Evolutionary conservation across 2,797 vertebrate species (phyloP), one percentile per base, ranked within the genome.

Genomic region (Xenopus petersii): DNA sequence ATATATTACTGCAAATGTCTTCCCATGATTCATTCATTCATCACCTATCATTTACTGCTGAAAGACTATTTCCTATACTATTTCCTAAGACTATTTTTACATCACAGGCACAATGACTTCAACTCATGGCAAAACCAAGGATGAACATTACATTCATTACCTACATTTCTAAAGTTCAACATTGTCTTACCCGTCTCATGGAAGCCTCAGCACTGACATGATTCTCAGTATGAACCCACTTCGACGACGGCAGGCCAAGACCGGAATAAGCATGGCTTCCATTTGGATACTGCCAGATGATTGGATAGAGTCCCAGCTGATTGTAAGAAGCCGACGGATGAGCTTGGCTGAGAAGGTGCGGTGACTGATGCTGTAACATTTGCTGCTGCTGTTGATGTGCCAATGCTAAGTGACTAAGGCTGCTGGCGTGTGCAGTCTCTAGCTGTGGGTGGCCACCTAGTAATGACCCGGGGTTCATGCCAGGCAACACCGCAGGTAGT

Each of bases 211-310:
- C 81, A 75, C 90, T 96, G 68, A 98, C 92, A 75, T 91, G 82
- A 84, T 93, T 94, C 83, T 98, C 96, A 6, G 94, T 90, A 84
- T 98, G 96, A 80, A 95, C 93, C 97, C 97, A 99, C 83, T 98
- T 99, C 73, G 95, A 92, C 62, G 94, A 91, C 24, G 93, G 90
- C 75, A 98, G 86, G 86, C 93, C 93, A 55, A 98, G 93, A 81
- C 94, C 94, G 73, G 95, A 91, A 89, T 98, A 98, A 72, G 95
- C 81, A 83, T 94, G 94, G 68, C 95, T 95, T 83, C 96, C 96
- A 1, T 98, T 98, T 81, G 95, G 95, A 85, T 99, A 99, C 89
- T 95, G 98, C 98, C 98, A 99, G 83, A 99, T 94, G 89, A 99
- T 95, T 81, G 97, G 97, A 88, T 98, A 99, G 80, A 99, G 92